Percentiles rank a stretch among this genome's conserved stretches.
phyloP scores from a whole-genome alignment of 2,113 vertebrate genomes.

The Chaenocephalus aceratus region DNA sequence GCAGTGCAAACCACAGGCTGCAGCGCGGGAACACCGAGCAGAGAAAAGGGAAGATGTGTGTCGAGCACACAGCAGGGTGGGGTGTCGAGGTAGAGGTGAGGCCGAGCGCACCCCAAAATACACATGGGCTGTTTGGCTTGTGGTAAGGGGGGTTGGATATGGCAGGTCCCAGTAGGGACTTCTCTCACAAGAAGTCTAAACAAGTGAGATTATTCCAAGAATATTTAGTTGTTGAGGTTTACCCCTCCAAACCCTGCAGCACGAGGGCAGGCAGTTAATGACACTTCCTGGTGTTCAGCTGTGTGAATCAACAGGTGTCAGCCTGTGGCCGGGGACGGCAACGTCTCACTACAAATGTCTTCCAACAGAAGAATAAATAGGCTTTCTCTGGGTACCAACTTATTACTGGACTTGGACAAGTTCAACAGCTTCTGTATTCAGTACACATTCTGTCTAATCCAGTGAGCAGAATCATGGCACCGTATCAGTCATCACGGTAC shows the following conservation, averaged over 20 bases:
- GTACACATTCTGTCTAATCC: background rate
- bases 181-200: conserved; percentile 63
- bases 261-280: conserved; percentile 83
- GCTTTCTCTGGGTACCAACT: background rate
- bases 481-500: background rate
- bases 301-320: conserved; percentile 79
- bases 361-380: conserved; percentile 3
- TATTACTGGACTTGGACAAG: background rate
- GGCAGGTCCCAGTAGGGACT: conserved; percentile 67
- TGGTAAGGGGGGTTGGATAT: conserved; percentile 54
- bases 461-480: background rate
- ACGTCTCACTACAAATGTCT: conserved; percentile 55
- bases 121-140: conserved; percentile 60
- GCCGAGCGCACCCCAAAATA: conserved; percentile 53
- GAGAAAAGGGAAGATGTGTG: conserved; percentile 42
- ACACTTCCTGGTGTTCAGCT: conserved; percentile 84
- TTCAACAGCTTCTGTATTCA: background rate
- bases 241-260: conserved; percentile 52
- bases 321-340: conserved; percentile 66
- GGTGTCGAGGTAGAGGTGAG: conserved; percentile 28
- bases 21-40: conserved; percentile 3
- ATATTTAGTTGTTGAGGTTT: conserved; percentile 83
- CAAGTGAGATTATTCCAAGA: conserved; percentile 71
- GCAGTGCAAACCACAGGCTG: conserved; percentile 44
- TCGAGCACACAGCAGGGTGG: background rate